Conservation (phyloP, 35 echinoderm and acorn worm genomes). For the Acanthaster planci region DNA sequence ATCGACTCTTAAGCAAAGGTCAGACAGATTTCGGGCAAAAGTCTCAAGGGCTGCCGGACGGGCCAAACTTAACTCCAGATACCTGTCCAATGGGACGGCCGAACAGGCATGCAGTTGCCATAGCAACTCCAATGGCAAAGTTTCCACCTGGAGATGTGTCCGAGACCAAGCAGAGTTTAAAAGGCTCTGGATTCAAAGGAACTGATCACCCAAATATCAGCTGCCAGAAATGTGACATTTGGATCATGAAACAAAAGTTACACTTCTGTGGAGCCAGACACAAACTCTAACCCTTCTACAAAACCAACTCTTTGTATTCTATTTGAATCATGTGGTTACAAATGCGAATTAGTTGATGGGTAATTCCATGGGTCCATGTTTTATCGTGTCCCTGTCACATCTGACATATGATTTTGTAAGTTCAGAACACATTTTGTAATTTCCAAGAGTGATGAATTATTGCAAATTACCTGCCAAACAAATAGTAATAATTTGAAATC, state of each 20-base stretch:
- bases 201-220: background rate
- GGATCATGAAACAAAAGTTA: no score
- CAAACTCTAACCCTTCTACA: background rate
- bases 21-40: background rate
- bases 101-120: slow-evolving; percentile 32
- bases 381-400: no score
- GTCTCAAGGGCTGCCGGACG: background rate
- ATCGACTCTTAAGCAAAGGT: background rate
- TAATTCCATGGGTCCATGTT: no score
- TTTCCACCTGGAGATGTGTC: background rate
- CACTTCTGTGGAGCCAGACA: no score
- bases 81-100: slow-evolving; percentile 18
- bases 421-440: no score
- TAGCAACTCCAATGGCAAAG: slow-evolving; percentile 37
- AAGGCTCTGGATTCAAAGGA: background rate
- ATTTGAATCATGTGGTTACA: background rate
- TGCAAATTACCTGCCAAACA: no score
- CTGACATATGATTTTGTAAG: no score
- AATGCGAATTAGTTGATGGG: background rate
- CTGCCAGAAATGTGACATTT: no score
- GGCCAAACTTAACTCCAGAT: slow-evolving; percentile 3
- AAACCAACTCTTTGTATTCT: background rate
- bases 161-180: background rate
- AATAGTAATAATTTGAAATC: no score
- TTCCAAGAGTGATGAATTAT: no score